Evolutionary conservation across 2,888 invertebrate genomes (phyloP), one percentile per base, ranked within the genome.

Genomic region (Heteromurus nitidus): DNA sequence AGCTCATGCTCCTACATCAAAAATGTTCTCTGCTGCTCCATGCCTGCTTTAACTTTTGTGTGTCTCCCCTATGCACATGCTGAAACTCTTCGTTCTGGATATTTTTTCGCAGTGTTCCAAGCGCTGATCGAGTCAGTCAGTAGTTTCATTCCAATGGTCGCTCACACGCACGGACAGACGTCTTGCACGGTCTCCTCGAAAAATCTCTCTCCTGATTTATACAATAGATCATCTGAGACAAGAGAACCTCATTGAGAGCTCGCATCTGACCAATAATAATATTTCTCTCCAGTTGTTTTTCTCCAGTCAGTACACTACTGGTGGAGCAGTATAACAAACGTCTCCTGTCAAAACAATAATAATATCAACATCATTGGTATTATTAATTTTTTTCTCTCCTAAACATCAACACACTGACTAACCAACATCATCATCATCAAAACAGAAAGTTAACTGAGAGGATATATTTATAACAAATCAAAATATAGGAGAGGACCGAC

Each of bases 111-210:
- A 79, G 70, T 70, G 77, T 72, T 47, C 47, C 47, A 47, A 47
- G 16, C 3, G 7, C 72, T 70, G 44, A 22, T 64, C 42, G 55
- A 64, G 28, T 62, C 79, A 79, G 79, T 79, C 79, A 72, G 79
- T 79, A 72, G 79, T 79, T 79, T 79, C 79, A 72, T 79, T 72
- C 72, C 55, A 55, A 79, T 72, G 79, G 72, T 79, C 79, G 79
- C 79, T 79, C 79, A 79, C 79, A 79, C 69, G 77, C 79, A 79
- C 79, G 79, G 70, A 79, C 79, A 65, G 62, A 79, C 64, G 79
- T 62, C 69, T 69, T 50, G 76, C 76, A 76, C 67, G 67, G 65
- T 68, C 68, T 68, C 24, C 28, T 42, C 55, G 22, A 50, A 18
- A 50, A 44, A 55, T 20, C n/a, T 20, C 55, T 22, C 47, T 50